Evolutionary conservation across 2,113 vertebrate species (phyloP), one percentile per base, ranked within the genome.

Genomic region (Pangasianodon hypophthalmus): DNA sequence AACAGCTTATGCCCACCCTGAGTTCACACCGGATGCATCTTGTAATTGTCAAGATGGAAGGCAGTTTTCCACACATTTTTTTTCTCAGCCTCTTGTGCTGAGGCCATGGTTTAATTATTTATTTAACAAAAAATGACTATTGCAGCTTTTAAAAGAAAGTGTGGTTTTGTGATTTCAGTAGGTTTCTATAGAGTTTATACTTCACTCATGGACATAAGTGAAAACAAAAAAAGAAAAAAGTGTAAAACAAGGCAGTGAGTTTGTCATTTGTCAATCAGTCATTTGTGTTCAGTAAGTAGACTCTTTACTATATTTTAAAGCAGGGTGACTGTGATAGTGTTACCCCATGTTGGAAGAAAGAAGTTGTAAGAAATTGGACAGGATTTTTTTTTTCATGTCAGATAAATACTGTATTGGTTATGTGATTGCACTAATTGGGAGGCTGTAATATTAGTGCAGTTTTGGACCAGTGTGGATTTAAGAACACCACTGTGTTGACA

Each of bases 1-100:
- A 85, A 86, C 21, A 77, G 32, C 48, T 67, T 64, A 37, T 32
- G 46, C 52, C 44, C 79, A 50, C 21, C 50, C 93, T 85, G 50
- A 24, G 84, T 18, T 50, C 26, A 69, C 44, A 85, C 24, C 7
- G 18, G 82, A 44, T 84, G 37, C 11, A 44, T 84, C 37, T 19
- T 48, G 21, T 67, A 46, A 85, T 85, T 85, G 44, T 46, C 84
- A 84, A 60, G 32, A 60, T 2, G 14, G 6, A 73, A 37, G 32
- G 13, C 32, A 73, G 2, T 41, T 73, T 41, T 41, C 4, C 16
- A 41, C 41, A 73, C 7, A 0, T 37, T 32, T 71, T 73, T 62
- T 62, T 26, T 32, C 29, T 69, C 10, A 73, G 69, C 0, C 32
- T 41, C 69, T 73, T 73, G 32, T 73, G 32, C 32, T 19, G 2